Evolutionary conservation across 2,888 invertebrate species (phyloP), one percentile per base, ranked within the genome.

Genomic region (Chloromyia formosa): DNA sequence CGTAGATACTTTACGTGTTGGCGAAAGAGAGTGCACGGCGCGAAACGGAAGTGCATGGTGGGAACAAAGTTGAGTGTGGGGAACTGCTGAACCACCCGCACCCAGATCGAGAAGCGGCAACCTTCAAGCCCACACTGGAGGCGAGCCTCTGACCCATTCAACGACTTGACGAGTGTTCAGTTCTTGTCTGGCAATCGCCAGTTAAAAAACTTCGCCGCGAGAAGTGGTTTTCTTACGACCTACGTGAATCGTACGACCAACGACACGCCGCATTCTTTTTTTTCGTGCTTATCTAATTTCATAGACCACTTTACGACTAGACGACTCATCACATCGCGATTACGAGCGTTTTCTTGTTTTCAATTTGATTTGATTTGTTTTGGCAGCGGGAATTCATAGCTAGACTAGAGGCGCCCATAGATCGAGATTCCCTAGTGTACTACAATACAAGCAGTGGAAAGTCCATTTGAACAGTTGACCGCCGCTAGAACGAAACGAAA

Each of bases 281-380:
- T 62, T 49, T 18, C 49, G 45, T 22, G 49, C 20, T 22, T 12
- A n/a, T 22, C 45, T 66, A 22, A 27, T 64, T 42, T 18, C 61
- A 16, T 35, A 64, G 64, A 45, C 64, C n/a, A 16, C 42, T 42
- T 12, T 9, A 49, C 49, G 49, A 49, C 12, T 49, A 12, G 49
- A 18, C 71, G 71, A 71, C 12, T n/a, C 66, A 23, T 18, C 66
- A 16, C 23, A 58, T 20, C 56, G n/a, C 10, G 4, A 18, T 40
- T 71, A 20, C 71, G 58, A 58, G 10, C 12, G 49, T 58, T 74
- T 74, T 72, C 76, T 74, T 76, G 76, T 76, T 74, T 76, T 74
- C 76, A 76, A 66, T 76, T 76, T 76, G 58, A 60, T 49, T 68
- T 35, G 76, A 74, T 74, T 71, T 76, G 64, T 76, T 76, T 76